phyloP scores from a whole-genome alignment of 2,113 vertebrate species.

The Nesogale talazaci region DNA sequence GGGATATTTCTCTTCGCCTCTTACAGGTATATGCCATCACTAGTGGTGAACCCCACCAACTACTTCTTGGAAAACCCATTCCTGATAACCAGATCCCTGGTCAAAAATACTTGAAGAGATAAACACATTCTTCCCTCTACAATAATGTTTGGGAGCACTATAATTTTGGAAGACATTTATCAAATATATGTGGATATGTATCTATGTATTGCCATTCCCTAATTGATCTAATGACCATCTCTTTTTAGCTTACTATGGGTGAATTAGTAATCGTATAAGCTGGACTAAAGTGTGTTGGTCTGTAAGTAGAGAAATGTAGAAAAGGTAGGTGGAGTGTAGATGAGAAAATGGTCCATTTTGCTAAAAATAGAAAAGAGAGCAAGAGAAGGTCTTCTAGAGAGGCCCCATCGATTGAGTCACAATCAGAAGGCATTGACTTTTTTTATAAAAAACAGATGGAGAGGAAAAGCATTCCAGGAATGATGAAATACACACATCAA shows the following conservation, averaged over 20 bases:
- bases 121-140: not conserved
- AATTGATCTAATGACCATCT: not conserved
- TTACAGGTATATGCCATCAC: not conserved
- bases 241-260: too few relatives aligned
- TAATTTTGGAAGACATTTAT: too few relatives aligned
- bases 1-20: not conserved
- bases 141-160: not conserved
- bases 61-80: not conserved
- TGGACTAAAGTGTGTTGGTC: not conserved
- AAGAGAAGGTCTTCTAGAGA: not conserved
- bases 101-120: not conserved
- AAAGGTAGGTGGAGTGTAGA: accelerated
- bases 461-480: not conserved
- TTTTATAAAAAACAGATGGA: not conserved
- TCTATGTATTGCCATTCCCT: not conserved
- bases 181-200: not conserved
- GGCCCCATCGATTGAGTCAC: not conserved
- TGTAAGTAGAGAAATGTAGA: not conserved
- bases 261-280: too few relatives aligned
- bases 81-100: not conserved
- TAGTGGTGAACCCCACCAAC: too few relatives aligned
- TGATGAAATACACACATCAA: not conserved
- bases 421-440: not conserved
- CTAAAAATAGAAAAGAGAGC: not conserved
- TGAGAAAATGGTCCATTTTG: not conserved